Base-by-base conservation (phyloP, 1,140 invertebrate species). In the Meloidogyne hapla region DNA sequence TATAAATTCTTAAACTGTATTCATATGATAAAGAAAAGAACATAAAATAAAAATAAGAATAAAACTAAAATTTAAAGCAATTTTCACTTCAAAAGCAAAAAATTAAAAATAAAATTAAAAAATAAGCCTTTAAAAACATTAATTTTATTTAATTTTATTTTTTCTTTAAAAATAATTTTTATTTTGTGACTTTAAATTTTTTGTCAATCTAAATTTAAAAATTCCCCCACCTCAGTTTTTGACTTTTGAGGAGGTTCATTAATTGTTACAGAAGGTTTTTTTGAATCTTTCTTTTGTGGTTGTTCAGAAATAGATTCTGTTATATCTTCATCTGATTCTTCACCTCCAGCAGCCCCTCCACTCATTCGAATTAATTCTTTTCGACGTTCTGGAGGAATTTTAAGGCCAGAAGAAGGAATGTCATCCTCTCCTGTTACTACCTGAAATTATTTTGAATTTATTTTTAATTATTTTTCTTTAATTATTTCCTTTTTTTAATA, bases 271-370 rank as follows among this genome's bases (percentile, higher is more conserved):
- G 48, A 76, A 28, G 33, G 76, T 2, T 48, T 33, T 33, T 70
- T 76, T 56, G 40, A 2, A 42, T 74, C 23, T 15, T 78, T 78
- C n/a, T 65, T 56, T 10, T 25, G 74, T 61, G 85, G 86, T 18
- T 83, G 76, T 79, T 86, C 85, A 12, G 85, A 87, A 69, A 86
- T 86, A 25, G 78, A 81, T 76, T 87, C 85, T 15, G 85, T 84
- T 45, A 85, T 77, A 65, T 85, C 85, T 73, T 85, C 85, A 26
- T 86, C 82, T 15, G 78, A 79, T 9, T 69, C 71, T 21, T 42
- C 77, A 15, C 33, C 62, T 25, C 71, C 74, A 56, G 15, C 40
- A 13, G n/a, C n/a, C n/a, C 72, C 72, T 28, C 74, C 79, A 18
- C 70, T 69, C 26, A 82, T 26, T 72, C 45, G 40, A 26, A 83